Conservation (phyloP, 2,888 invertebrate genomes). For the Lymantria monacha region DNA sequence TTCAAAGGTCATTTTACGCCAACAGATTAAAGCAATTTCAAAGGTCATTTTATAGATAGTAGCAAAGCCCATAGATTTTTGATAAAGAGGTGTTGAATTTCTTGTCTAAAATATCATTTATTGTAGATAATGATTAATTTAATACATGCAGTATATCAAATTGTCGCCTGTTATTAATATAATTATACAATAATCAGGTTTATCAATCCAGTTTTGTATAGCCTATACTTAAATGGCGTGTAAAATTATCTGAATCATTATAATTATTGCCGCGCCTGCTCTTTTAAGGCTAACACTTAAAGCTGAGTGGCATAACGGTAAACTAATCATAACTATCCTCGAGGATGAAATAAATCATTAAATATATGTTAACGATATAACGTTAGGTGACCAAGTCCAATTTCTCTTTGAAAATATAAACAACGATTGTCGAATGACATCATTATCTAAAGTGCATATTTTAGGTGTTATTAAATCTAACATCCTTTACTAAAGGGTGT, state of each 20-base stretch:
- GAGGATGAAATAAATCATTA: slow-evolving; percentile 20
- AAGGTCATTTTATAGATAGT: no score
- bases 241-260: slow-evolving; percentile 44
- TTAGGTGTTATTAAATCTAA: background rate
- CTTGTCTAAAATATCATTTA: slow-evolving; percentile 4
- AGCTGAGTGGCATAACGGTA: slow-evolving; percentile 45
- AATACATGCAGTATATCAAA: slow-evolving; percentile 20
- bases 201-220: slow-evolving; percentile 26
- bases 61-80: no score
- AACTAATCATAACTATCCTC: slow-evolving; percentile 57
- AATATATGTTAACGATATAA: slow-evolving; percentile 28
- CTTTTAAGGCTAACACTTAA: slow-evolving; percentile 36
- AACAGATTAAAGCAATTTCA: background rate
- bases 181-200: slow-evolving; percentile 43
- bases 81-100: background rate
- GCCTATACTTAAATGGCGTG: slow-evolving; percentile 40
- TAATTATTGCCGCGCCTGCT: slow-evolving; percentile 36
- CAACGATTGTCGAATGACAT: background rate
- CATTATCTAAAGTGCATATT: background rate
- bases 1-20: no score
- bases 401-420: background rate
- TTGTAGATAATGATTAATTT: slow-evolving; percentile 17
- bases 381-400: background rate
- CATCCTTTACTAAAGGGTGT: background rate
- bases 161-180: slow-evolving; percentile 33